These are phyloP conservation scores for Eristalinus aeneus DNA, from an alignment of 2,888 invertebrate species.

Conservation along the genomic window DNA sequence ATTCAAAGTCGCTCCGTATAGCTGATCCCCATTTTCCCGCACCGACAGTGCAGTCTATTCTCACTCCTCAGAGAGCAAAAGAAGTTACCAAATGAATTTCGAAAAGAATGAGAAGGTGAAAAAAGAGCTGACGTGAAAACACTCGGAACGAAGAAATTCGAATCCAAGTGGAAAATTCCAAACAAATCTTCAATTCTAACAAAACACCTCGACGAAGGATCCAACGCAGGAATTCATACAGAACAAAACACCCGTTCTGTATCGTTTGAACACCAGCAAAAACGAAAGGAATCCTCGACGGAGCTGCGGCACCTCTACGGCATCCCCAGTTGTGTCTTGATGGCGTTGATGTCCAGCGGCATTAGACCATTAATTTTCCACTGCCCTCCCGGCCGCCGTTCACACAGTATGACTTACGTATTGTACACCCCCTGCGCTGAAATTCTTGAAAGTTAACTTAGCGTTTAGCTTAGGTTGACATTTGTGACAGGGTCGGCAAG, in stretches of 20 bases:
- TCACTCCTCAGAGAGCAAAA: background rate
- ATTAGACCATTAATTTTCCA: constrained; percentile 16
- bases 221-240: background rate
- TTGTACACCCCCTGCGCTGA: background rate
- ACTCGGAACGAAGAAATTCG: background rate
- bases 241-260: background rate
- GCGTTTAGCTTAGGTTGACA: constrained; percentile 3
- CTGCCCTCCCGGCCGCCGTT: background rate
- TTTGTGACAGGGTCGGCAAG: background rate
- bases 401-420: background rate
- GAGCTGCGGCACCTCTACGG: background rate
- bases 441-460: constrained; percentile 10
- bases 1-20: background rate
- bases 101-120: background rate
- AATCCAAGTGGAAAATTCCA: constrained; percentile 17
- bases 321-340: background rate
- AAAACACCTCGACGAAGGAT: constrained; percentile 1
- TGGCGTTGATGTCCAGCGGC: constrained; percentile 2
- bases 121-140: background rate
- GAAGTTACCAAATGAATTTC: background rate
- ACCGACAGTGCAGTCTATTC: background rate
- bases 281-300: background rate
- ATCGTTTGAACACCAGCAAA: background rate
- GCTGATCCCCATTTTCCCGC: background rate
- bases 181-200: constrained; percentile 19